phyloP scores from a whole-genome alignment of 2,888 invertebrate genomes.

The Atrina japonica region DNA sequence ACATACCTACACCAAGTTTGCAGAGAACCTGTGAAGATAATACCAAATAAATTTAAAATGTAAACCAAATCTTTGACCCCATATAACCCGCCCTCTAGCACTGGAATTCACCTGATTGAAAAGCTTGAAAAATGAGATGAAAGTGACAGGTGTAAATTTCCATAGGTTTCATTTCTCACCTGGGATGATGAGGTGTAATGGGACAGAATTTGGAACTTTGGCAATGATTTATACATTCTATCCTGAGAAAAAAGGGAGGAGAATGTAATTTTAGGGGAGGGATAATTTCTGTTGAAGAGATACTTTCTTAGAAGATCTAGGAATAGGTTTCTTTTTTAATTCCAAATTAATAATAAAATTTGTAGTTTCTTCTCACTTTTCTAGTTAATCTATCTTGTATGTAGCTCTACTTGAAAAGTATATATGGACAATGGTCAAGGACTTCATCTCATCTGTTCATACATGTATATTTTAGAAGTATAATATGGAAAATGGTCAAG shows the following conservation, averaged over 20 bases:
- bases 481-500: too few species aligned
- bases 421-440: too few species aligned
- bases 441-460: too few species aligned
- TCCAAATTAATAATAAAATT: too few species aligned
- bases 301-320: too few species aligned
- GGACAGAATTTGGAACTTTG: constrained; percentile 12
- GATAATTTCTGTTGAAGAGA: too few species aligned
- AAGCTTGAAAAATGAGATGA: constrained; percentile 34
- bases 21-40: neutral
- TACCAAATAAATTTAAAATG: neutral
- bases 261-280: too few species aligned
- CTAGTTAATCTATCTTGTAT: too few species aligned
- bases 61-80: constrained; percentile 14
- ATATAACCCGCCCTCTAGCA: constrained; percentile 26
- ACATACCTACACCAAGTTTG: neutral
- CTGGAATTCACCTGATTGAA: constrained; percentile 26
- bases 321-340: too few species aligned
- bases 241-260: neutral
- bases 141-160: constrained; percentile 45
- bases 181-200: constrained; percentile 13
- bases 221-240: constrained; percentile 5
- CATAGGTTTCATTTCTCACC: constrained; percentile 30
- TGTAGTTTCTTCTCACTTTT: too few species aligned
- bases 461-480: too few species aligned
- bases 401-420: too few species aligned